Base-by-base conservation (phyloP, 2,113 vertebrate species). In the Mungos mungo region DNA sequence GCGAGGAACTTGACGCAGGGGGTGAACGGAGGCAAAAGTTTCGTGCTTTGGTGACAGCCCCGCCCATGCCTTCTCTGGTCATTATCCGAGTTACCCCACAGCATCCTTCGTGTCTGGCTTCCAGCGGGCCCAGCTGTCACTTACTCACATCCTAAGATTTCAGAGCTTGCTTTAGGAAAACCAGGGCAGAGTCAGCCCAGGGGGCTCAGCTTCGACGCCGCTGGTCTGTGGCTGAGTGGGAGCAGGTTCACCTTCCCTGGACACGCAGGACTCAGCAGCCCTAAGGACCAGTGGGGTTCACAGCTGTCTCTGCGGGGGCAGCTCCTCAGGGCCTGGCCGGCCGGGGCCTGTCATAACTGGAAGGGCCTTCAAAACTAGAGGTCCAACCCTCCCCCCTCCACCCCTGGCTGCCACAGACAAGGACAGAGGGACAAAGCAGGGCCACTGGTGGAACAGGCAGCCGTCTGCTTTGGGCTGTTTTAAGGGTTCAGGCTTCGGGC, bases 301-400 rank as follows among this genome's bases (percentile, higher is more conserved):
- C 21, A 68, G 66, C 35, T 50, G 4, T 63, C 57, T 82, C 31
- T 4, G 15, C 27, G 4, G 9, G 35, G 66, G 38, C 63, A 66
- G 10, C n/a, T 68, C 47, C 47, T 50, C n/a, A 9, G 45, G 69
- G 33, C 16, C 71, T 85, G 10, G n/a, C 50, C 79, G 29, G 82
- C 71, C 25, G 0, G 21, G 50, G 27, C 86, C 65, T 90, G 31
- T 85, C 0, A 15, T 69, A n/a, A 12, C 45, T 12, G 15, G 45
- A 23, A 72, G 54, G 31, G 9, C 38, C 52, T 60, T 47, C 8
- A 29, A 63, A 45, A 33, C 23, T 3, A 15, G 23, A 35, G 11
- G 16, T 35, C 45, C 33, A 7, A 9, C 2, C 7, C 41, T 41
- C 41, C 38, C 4, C 2, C 0, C 9, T 2, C 41, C 5, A 5